Evolutionary conservation across 1,140 invertebrate genomes (phyloP).

Genomic region (Drosophila watanabei): DNA sequence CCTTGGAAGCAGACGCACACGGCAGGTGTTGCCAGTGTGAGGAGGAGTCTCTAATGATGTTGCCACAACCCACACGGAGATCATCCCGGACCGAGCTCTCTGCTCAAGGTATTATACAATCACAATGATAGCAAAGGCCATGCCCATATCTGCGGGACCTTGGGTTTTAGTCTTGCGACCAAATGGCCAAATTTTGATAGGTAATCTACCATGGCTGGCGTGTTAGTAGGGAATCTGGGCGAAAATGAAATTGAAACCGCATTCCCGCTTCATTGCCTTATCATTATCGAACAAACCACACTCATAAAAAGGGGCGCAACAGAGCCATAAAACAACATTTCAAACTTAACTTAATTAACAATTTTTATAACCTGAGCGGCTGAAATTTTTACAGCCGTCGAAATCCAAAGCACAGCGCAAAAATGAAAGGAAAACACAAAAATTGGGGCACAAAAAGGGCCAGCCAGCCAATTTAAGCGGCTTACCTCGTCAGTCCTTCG

Average conservation of each 20-base stretch:
- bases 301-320: constrained; percentile 45
- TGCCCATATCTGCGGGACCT: background rate
- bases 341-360: constrained; percentile 76
- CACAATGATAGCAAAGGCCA: constrained; percentile 1
- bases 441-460: constrained; percentile 37
- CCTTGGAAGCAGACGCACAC: background rate
- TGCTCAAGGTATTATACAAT: constrained; percentile 25
- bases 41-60: constrained; percentile 59
- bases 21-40: constrained; percentile 36
- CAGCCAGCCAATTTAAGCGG: constrained; percentile 63
- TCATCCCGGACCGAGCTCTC: background rate
- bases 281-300: constrained; percentile 33
- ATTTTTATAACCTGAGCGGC: constrained; percentile 60
- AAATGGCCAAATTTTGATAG: constrained; percentile 9
- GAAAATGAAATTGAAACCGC: constrained; percentile 33
- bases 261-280: constrained; percentile 39
- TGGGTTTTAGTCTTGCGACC: background rate
- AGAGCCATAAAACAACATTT: constrained; percentile 67
- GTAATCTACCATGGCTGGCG: background rate
- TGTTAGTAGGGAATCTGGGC: constrained; percentile 7
- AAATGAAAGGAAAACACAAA: constrained; percentile 32
- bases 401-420: constrained; percentile 45
- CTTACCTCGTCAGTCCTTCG: constrained; percentile 30
- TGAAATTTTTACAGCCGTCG: constrained; percentile 47
- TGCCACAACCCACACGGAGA: constrained; percentile 36